Percentiles rank a stretch among this genome's conserved stretches.
Evolutionary conservation across 2,113 vertebrate genomes (phyloP).

Genomic region (Telmatochromis bifrenatus): DNA sequence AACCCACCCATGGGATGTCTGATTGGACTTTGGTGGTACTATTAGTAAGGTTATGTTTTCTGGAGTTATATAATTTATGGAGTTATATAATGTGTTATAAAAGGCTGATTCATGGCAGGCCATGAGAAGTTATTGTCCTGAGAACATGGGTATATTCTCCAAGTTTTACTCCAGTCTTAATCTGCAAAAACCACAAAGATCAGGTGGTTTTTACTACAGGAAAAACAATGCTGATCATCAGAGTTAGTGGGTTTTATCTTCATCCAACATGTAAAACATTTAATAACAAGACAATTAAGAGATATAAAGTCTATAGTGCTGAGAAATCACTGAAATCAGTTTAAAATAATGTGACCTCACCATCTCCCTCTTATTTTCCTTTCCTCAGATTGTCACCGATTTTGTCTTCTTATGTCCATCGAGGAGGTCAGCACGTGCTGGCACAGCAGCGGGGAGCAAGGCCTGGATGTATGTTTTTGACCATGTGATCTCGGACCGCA

Average conservation of each 20-base stretch:
- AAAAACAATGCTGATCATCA: not conserved
- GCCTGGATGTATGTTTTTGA: slow-evolving; percentile 73
- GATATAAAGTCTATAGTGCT: not conserved
- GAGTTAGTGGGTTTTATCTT: not conserved
- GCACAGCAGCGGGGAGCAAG: not conserved
- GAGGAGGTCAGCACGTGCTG: slow-evolving; percentile 46
- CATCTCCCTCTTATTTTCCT: not conserved
- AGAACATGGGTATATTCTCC: not conserved
- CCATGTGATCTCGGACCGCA: slow-evolving; percentile 56
- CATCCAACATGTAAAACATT: not conserved
- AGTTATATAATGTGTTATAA: not conserved
- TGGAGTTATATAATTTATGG: not conserved
- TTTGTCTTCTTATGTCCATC: slow-evolving; percentile 72
- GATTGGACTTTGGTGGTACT: not conserved
- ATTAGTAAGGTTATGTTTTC: not conserved
- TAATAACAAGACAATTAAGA: not conserved
- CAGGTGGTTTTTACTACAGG: not conserved
- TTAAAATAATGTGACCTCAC: not conserved
- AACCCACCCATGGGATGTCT: too few relatives aligned
- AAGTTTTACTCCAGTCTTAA: not conserved
- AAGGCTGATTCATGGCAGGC: not conserved
- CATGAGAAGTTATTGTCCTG: not conserved
- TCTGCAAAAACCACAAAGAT: not conserved
- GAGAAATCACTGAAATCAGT: not conserved
- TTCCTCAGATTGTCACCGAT: slow-evolving; percentile 68